Evolutionary conservation across 2,797 vertebrate genomes (phyloP).

Genomic region (Sebastes hubbsi): DNA sequence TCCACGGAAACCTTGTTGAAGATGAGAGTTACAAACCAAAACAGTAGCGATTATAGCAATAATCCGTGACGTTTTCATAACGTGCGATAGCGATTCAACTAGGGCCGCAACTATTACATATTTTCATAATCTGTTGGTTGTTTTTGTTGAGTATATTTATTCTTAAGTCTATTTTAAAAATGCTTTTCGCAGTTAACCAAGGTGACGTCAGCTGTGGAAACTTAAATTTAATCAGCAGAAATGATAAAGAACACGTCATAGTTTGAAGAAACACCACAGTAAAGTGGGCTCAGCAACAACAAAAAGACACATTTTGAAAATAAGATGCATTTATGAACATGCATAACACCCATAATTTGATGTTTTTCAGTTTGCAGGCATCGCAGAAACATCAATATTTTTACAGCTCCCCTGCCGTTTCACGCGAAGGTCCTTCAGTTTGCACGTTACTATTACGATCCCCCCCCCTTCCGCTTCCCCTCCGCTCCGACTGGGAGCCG

Average conservation of each 20-base stretch:
- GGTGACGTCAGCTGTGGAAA: neutral
- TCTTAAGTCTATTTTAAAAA: neutral
- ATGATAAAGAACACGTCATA: neutral
- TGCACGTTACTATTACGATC: neutral
- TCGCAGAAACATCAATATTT: neutral
- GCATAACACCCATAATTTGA: too few relatives aligned
- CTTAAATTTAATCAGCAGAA: neutral
- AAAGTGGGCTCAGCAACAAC: neutral
- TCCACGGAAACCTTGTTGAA: conserved; percentile 6
- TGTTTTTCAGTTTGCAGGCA: neutral
- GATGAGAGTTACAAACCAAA: conserved; percentile 14
- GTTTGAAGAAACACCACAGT: neutral
- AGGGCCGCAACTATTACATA: neutral
- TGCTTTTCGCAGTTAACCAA: neutral
- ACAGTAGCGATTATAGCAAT: neutral
- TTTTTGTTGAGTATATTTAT: neutral
- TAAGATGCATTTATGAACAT: neutral
- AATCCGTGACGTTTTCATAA: neutral
- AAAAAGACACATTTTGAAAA: neutral
- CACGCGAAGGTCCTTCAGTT: neutral
- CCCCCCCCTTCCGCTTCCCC: neutral
- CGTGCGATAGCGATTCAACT: neutral
- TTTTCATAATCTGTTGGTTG: neutral
- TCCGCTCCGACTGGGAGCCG: neutral
- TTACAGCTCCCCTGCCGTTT: neutral